These are phyloP conservation scores for Anguilla megastoma DNA, from an alignment of 2,797 vertebrate species.

Conservation along the genomic window DNA sequence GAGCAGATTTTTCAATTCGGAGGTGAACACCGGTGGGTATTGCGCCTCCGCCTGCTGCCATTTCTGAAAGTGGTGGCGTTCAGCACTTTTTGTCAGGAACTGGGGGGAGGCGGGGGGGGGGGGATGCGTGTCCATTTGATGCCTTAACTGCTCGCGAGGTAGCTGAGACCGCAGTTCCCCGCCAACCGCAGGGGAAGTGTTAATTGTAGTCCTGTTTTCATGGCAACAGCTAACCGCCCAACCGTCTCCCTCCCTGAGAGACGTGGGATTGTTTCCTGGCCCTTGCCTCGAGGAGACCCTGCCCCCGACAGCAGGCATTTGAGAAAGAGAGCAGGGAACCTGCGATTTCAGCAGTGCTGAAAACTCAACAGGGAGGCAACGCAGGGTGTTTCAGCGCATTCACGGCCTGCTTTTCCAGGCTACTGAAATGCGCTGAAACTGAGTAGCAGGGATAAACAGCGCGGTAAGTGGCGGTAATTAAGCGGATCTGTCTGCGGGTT, in stretches of 20 bases:
- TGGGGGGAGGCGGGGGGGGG: neutral
- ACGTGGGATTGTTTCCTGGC: constrained; percentile 3
- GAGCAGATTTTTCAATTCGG: constrained; percentile 12
- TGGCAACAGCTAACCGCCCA: neutral
- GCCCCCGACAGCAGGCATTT: neutral
- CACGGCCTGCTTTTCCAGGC: neutral
- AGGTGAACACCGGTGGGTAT: constrained; percentile 27
- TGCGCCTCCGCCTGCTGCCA: constrained; percentile 35
- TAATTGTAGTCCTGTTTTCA: constrained; percentile 17
- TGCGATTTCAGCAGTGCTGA: neutral
- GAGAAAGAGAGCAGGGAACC: neutral
- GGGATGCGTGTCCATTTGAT: neutral
- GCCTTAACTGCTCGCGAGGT: neutral
- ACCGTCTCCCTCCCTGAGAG: neutral
- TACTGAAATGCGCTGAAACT: too few relatives aligned
- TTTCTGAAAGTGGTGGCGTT: constrained; percentile 13
- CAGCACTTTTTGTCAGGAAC: constrained; percentile 22
- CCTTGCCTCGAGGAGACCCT: neutral
- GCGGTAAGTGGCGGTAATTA: neutral
- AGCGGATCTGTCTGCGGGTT: neutral
- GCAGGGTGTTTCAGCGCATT: neutral
- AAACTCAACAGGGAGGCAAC: neutral
- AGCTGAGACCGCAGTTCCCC: constrained; percentile 32
- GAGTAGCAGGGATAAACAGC: neutral
- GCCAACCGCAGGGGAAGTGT: constrained; percentile 16